Base-by-base conservation (phyloP, 30 jellyfish, hydroid and myxozoan species). In the Sanderia malayensis region DNA sequence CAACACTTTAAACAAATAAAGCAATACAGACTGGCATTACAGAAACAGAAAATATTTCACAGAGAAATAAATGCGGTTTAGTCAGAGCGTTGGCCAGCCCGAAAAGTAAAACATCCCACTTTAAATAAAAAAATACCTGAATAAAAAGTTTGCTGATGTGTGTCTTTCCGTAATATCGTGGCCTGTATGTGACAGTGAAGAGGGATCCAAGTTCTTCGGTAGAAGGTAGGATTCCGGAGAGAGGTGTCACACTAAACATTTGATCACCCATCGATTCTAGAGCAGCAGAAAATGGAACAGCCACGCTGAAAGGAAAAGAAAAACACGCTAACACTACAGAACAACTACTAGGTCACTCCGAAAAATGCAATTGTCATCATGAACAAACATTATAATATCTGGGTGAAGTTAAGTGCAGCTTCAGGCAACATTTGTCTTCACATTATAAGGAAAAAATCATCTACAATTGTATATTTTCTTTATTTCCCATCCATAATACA, bases 171-270 rank as follows among this genome's bases (percentile, higher is more conserved):
- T 90, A 90, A 26, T 31, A 71, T 4, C 61, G 49, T 45, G 97
- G 97, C 58, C 46, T 82, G 77, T 90, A 90, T 2, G 92, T 30
- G 27, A 90, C 83, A 29, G 49, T 76, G 73, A 90, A 64, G 24
- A 83, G 87, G 7, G 45, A 59, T 0, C 97, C 97, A 29, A 55
- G 70, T 3, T 70, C 20, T 31, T 58, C 23, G 6, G 59, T 34
- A 0, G 97, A 92, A 7, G 87, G 87, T 17, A 90, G 84, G 25
- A 59, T 88, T n/a, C 97, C 97, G 26, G 94, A 47, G 21, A 63
- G 45, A 0, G 97, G 97, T 6, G 80, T 21, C 0, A 90, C 97
- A 0, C 76, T 37, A 63, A 90, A 90, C 94, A 80, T 70, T 52
- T 81, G 81, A 52, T 73, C 86, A 9, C 95, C 92, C 34, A 66